phyloP scores from a whole-genome alignment of 2,113 vertebrate genomes.

The Willisornis vidua region DNA sequence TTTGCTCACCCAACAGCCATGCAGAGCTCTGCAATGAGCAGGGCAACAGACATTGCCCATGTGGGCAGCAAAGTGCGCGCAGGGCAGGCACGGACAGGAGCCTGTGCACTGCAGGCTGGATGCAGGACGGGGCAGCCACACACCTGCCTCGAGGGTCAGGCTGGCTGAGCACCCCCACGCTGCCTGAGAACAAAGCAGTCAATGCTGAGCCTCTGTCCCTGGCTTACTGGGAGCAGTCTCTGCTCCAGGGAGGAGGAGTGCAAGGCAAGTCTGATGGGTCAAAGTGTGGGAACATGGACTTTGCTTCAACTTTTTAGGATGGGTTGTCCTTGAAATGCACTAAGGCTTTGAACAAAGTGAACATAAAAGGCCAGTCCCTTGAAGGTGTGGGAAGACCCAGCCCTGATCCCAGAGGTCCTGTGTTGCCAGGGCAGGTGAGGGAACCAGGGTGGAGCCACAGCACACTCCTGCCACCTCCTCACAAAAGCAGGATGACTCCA shows the following conservation, averaged over 20 bases:
- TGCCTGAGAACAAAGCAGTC: conserved; percentile 12
- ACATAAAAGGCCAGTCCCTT: not conserved
- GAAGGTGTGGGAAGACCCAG: not conserved
- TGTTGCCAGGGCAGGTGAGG: not conserved
- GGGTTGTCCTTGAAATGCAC: not conserved
- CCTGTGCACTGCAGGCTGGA: too few relatives aligned
- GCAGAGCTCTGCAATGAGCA: too few relatives aligned
- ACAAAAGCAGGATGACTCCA: not conserved
- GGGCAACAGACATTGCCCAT: too few relatives aligned
- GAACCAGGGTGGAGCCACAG: not conserved
- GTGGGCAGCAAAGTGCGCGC: too few relatives aligned
- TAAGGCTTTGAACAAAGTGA: not conserved
- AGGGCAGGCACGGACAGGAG: too few relatives aligned
- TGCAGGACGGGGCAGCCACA: too few relatives aligned
- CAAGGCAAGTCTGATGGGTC: not conserved
- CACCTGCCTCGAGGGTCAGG: not conserved
- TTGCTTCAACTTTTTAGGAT: not conserved
- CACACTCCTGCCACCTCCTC: not conserved
- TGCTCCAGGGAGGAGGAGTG: not conserved
- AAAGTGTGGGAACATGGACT: not conserved
- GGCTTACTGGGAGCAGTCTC: accelerated
- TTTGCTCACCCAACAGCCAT: too few relatives aligned
- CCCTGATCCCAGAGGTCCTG: accelerated
- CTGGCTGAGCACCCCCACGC: not conserved
- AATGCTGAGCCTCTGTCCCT: not conserved